Conservation (phyloP, 2,113 vertebrate species). For the Martes martes region DNA sequence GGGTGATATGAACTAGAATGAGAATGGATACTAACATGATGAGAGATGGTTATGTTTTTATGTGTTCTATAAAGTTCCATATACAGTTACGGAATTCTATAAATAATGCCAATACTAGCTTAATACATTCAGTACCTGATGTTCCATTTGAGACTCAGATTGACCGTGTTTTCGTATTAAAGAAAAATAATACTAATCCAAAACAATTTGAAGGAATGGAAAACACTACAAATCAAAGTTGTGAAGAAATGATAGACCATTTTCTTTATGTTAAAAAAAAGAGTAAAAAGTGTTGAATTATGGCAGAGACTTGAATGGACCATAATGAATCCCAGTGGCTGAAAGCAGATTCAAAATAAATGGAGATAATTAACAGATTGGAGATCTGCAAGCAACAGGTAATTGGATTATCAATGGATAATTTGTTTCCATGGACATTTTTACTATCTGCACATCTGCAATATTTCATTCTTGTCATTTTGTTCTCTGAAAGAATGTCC, state of each 20-base stretch:
- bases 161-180: constrained; percentile 24
- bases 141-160: neutral
- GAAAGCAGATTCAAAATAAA: constrained; percentile 80
- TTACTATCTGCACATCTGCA: constrained; percentile 73
- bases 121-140: constrained; percentile 13
- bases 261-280: neutral
- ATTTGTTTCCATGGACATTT: constrained; percentile 79
- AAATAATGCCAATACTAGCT: neutral
- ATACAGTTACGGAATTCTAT: constrained; percentile 24
- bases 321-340: constrained; percentile 71
- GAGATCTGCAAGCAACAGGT: constrained; percentile 80
- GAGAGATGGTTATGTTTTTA: constrained; percentile 11
- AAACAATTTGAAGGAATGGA: neutral
- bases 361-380: constrained; percentile 82
- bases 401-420: constrained; percentile 81
- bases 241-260: neutral
- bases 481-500: constrained; percentile 75
- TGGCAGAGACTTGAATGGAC: constrained; percentile 60
- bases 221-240: constrained; percentile 14
- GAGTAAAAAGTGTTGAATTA: constrained; percentile 66
- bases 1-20: neutral
- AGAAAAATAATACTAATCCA: constrained; percentile 22
- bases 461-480: constrained; percentile 79
- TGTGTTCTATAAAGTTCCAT: neutral
- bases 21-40: constrained; percentile 9